Percentiles rank a stretch among this genome's conserved stretches.
Evolutionary conservation across 2,113 vertebrate genomes (phyloP).

Genomic region (Pristiophorus japonicus): DNA sequence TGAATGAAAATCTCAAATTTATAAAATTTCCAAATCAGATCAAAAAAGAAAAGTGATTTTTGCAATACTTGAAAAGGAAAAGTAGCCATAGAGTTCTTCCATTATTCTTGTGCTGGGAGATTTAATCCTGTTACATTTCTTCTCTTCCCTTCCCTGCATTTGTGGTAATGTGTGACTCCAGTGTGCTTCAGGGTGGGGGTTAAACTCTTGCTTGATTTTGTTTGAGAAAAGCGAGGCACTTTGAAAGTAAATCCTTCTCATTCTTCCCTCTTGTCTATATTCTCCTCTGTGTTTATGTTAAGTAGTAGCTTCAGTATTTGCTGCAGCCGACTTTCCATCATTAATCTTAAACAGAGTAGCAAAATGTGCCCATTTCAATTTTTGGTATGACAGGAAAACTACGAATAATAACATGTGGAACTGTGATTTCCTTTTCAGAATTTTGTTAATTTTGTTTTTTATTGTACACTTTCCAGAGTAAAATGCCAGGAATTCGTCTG

Average conservation of each 20-base stretch:
- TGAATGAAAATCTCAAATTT: neutral
- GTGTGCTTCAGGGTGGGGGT: neutral
- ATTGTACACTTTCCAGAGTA: conserved; percentile 24
- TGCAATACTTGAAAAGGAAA: neutral
- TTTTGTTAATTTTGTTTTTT: neutral
- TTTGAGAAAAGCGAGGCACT: neutral
- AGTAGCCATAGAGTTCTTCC: neutral
- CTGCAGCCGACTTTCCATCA: neutral
- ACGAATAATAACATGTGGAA: neutral
- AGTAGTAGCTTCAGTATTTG: neutral
- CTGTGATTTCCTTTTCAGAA: neutral
- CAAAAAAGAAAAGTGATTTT: neutral
- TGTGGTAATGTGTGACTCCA: neutral
- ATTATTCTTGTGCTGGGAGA: neutral
- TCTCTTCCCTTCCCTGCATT: neutral
- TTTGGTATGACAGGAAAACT: neutral
- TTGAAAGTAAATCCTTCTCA: neutral
- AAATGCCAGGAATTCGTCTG: conserved; percentile 25
- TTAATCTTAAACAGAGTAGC: neutral
- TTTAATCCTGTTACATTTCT: neutral
- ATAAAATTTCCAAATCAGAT: neutral
- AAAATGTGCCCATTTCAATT: neutral
- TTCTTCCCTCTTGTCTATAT: conserved; percentile 5
- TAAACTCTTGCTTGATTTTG: neutral
- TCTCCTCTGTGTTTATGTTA: neutral